Conservation (phyloP, 2,113 vertebrate species). For the Colinus virginianus region DNA sequence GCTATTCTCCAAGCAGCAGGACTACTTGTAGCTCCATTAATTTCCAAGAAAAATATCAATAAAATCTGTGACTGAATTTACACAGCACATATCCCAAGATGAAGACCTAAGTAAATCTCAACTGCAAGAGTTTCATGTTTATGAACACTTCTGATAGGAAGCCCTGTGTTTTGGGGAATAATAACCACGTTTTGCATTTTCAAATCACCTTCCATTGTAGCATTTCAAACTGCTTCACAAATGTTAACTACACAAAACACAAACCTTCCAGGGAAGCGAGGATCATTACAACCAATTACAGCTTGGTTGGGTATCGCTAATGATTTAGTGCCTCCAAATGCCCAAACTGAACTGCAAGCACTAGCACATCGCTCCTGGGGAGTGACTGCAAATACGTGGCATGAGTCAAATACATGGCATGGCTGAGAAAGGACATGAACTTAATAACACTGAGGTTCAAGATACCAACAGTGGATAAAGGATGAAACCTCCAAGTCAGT, state of each 20-base stretch:
- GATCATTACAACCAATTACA: neutral
- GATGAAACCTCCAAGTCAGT: neutral
- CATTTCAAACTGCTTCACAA: slow-evolving; percentile 16
- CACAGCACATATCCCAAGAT: neutral
- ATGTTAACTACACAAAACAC: neutral
- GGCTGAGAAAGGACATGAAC: neutral
- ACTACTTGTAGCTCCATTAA: slow-evolving; percentile 15
- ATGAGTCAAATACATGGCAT: neutral
- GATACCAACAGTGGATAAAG: neutral
- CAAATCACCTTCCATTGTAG: slow-evolving; percentile 12
- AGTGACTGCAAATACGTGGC: accelerated
- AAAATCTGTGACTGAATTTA: slow-evolving; percentile 35
- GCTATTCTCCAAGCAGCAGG: slow-evolving; percentile 2
- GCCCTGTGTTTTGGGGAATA: neutral
- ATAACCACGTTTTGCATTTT: slow-evolving; percentile 2
- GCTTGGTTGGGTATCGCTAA: neutral
- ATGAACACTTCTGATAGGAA: neutral
- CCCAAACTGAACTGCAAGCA: neutral
- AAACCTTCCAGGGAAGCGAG: neutral
- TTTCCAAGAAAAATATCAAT: slow-evolving; percentile 19
- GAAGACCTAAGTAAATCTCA: slow-evolving; percentile 16
- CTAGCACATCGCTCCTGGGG: neutral
- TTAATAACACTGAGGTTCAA: neutral
- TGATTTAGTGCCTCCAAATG: neutral
- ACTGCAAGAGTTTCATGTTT: neutral